Evolutionary conservation across 2,888 invertebrate species (phyloP).

Genomic region (Cephus pulcher): DNA sequence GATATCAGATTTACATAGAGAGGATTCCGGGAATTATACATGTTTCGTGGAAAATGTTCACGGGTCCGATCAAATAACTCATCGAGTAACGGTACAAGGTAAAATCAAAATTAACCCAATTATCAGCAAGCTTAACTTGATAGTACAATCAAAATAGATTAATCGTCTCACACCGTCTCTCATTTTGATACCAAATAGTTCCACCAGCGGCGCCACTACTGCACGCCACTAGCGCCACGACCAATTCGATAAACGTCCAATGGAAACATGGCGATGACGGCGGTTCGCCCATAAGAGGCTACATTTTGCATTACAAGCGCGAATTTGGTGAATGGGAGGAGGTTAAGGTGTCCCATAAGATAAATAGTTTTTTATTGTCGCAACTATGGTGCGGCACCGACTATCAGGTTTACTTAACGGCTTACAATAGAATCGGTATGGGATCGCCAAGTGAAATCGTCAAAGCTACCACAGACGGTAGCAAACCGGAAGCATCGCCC

Average conservation of each 20-base stretch:
- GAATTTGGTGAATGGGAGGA: constrained; percentile 95
- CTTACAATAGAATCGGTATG: constrained; percentile 91
- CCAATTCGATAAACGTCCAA: constrained; percentile 83
- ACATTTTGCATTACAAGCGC: constrained; percentile 90
- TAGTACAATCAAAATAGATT: neutral
- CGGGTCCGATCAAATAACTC: constrained; percentile 86
- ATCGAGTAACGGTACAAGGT: constrained; percentile 74
- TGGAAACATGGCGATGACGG: constrained; percentile 88
- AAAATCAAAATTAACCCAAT: constrained; percentile 6
- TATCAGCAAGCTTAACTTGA: neutral
- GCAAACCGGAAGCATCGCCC: constrained; percentile 61
- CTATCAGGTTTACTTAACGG: constrained; percentile 89
- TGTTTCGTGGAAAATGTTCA: constrained; percentile 87
- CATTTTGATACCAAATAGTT: constrained; percentile 67
- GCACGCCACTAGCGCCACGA: constrained; percentile 84
- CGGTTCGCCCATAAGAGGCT: constrained; percentile 74
- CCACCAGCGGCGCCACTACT: constrained; percentile 89
- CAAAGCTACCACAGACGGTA: constrained; percentile 72
- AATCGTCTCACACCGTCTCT: neutral
- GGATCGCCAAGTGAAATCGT: constrained; percentile 90
- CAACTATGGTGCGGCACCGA: constrained; percentile 90
- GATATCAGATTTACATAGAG: constrained; percentile 81
- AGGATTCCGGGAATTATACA: constrained; percentile 91
- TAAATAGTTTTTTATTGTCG: constrained; percentile 81
- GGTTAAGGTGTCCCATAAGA: constrained; percentile 84